phyloP scores from a whole-genome alignment of 2,113 vertebrate species.

The Hemibagrus wyckioides region DNA sequence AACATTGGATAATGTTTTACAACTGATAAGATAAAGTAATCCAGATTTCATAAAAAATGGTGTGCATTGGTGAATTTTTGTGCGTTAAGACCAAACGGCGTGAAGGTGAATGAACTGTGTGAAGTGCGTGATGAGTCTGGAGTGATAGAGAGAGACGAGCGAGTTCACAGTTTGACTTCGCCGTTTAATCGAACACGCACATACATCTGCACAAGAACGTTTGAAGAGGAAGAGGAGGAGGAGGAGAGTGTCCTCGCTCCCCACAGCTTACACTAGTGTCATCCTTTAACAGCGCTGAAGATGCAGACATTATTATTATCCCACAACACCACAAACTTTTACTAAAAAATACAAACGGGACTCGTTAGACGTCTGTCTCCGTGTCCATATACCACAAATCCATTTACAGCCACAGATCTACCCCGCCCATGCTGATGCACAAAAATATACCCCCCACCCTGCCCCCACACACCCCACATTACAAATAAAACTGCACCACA shows the following conservation, averaged over 20 bases:
- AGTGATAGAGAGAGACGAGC: not conserved
- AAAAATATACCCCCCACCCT: not conserved
- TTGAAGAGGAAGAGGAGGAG: constrained; percentile 1
- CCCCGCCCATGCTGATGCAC: constrained; percentile 18
- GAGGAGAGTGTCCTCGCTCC: not conserved
- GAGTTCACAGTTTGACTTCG: constrained; percentile 7
- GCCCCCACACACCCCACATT: not conserved
- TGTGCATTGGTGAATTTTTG: not conserved
- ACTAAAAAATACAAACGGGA: constrained; percentile 33
- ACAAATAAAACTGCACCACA: constrained; percentile 38
- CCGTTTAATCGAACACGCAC: constrained; percentile 38
- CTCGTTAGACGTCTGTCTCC: constrained; percentile 3
- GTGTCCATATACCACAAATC: constrained; percentile 27
- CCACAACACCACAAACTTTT: constrained; percentile 22
- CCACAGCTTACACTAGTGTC: constrained; percentile 17
- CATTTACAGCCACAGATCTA: constrained; percentile 20
- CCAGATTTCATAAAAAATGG: not conserved
- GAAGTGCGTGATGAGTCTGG: not conserved
- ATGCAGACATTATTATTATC: constrained; percentile 32
- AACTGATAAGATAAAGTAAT: not conserved
- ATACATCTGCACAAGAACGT: constrained; percentile 31
- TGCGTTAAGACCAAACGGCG: too few species aligned
- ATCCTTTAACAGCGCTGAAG: constrained; percentile 13
- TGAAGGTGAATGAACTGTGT: not conserved
- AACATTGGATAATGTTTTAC: not conserved